Evolutionary conservation across 2,888 invertebrate genomes (phyloP), one percentile per base, ranked within the genome.

Genomic region (Odontothrips loti): DNA sequence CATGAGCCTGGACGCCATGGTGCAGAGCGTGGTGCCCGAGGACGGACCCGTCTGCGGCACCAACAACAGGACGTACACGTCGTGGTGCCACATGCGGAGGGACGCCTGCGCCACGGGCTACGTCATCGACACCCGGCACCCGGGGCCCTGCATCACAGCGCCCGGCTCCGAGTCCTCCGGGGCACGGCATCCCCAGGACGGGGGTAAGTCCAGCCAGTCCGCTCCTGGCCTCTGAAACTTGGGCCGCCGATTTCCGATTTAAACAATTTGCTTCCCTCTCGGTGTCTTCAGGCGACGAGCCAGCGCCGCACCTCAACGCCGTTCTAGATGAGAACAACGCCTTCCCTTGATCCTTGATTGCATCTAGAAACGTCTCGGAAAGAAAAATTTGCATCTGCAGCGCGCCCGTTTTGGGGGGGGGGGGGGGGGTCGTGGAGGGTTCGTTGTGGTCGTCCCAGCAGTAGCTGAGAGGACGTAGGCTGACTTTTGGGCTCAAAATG

Each of bases 51-150:
- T 94, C 82, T 94, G 94, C 86, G 94, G 93, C 82, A 90, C 91
- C 84, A 93, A 95, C 87, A 93, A 93, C 86, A 90, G 90, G 84
- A 94, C 93, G 43, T 94, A 95, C 86, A 89, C 89, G 83, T 93
- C 92, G 82, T 94, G 93, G 93, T 94, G 94, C 87, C 93, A 93
- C 87, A 92, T 95, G 91, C 91, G 92, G 86, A 90, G 91, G 86
- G 93, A 93, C 85, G 91, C 94, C n/a, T 95, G 95, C 86, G 89
- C 90, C 84, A 92, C 92, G 68, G 93, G 93, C 79, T 91, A 91
- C 85, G 91, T 92, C 84, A 91, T 94, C 83, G 93, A 93, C 86
- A 91, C 93, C 79, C 90, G 91, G 85, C 90, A 92, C 86, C 88
- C 90, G 79, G 94, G 93, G 82, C 89, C 90, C 85, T 93, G 93